Evolutionary conservation across 1,140 invertebrate species (phyloP), one percentile per base, ranked within the genome.

Genomic region (Cydia fagiglandana): DNA sequence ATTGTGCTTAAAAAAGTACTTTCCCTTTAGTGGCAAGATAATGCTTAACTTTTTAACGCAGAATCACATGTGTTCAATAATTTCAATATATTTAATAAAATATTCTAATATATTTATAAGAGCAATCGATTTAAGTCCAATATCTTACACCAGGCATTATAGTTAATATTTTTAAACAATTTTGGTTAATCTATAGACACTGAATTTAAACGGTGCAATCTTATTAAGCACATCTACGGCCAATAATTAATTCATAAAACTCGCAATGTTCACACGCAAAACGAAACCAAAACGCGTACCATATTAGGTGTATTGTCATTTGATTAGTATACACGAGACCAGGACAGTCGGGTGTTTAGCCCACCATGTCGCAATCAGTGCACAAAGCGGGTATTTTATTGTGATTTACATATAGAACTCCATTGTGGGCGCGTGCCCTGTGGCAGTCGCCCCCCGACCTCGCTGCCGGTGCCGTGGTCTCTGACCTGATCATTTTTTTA

Each of bases 331-430:
- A 56, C 68, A 66, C 73, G 73, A 34, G 53, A 74, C 78, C 79
- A 80, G 83, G 84, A 84, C 84, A 82, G 77, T 81, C 77, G 79
- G 77, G 84, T 91, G 88, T 83, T 86, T 87, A 90, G 84, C 86
- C 82, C 83, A 84, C 83, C 88, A 86, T 92, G 90, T 90, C 88
- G 90, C 85, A 91, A 91, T 90, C 85, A 87, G 79, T 81, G 81
- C 75, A 92, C 90, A 91, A 91, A 88, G 87, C 88, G 83, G 84
- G 83, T 89, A 90, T 89, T 90, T 92, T 89, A 91, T 90, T 90
- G 88, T 91, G 87, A 90, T 89, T 89, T 89, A 87, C 87, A 92
- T 86, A 88, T 85, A 86, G 85, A 86, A 86, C 84, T 79, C 76
- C 87, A 91, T 89, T 90, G 89, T 89, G 78, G 84, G 77, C 80